Base-by-base conservation (phyloP, 2,888 invertebrate genomes). In the Neocrepidodera transversa region DNA sequence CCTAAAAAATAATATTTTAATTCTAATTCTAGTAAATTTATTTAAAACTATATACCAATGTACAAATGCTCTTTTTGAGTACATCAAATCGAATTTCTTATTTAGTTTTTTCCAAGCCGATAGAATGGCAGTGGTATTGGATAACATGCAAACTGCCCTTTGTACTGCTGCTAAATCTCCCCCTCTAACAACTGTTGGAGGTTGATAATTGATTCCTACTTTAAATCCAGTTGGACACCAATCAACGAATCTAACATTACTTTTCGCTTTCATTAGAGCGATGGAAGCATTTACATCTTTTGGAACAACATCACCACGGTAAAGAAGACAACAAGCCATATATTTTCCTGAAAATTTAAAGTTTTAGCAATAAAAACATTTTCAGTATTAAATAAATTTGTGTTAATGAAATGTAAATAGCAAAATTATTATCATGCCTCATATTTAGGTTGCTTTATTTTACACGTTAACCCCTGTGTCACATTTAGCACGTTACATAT, bases 161-260 rank as follows among this genome's bases (percentile, higher is more conserved):
- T 91, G 88, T 50, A 93, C 91, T 74, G 87, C 87, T 60, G 93
- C 93, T 73, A 92, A 81, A 79, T 92, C 92, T 0, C 90, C 91
- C 14, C 88, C 88, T 11, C 86, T 86, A 48, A 90, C 89, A 55
- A 88, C 87, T 1, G 89, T 88, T 0, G 95, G 93, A 14, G 91
- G 89, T 79, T 93, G 82, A 64, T 82, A 83, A 69, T 82, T 83
- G 18, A 83, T 82, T 1, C 65, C 65, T 32, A 74, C 75, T 82
- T 94, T 93, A 76, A 95, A 95, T 0, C 95, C 95, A 5, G 95
- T 95, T 1, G 95, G 95, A 76, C 94, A 93, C 93, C 94, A 95
- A 74, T 95, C 93, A n/a, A 95, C 95, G 74, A 97, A 97, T 65
- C 91, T 87, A 53, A 96, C 91, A 49, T 85, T 84, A 69, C 87